Evolutionary conservation across 2,888 invertebrate species (phyloP).

Genomic region (Eulithis testata): DNA sequence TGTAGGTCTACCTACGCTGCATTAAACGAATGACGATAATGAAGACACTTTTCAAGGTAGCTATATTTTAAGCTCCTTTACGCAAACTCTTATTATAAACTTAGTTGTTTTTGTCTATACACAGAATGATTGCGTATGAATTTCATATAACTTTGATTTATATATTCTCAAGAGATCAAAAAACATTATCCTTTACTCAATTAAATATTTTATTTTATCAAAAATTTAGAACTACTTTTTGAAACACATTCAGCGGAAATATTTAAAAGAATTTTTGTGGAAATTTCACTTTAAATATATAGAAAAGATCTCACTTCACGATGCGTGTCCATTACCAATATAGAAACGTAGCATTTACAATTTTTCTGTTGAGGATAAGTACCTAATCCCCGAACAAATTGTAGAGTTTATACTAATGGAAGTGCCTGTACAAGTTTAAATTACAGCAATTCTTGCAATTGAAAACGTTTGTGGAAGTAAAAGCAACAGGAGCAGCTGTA

Average conservation of each 20-base stretch:
- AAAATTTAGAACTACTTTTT: not conserved
- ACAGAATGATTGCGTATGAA: too few relatives aligned
- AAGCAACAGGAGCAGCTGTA: slow-evolving; percentile 58
- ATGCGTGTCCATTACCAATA: slow-evolving; percentile 34
- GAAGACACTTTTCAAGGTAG: slow-evolving; percentile 47
- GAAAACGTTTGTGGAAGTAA: slow-evolving; percentile 61
- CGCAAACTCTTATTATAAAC: too few relatives aligned
- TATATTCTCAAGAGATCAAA: not conserved
- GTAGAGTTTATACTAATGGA: slow-evolving; percentile 52
- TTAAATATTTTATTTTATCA: not conserved
- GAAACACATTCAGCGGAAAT: slow-evolving; percentile 13
- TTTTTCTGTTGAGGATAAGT: slow-evolving; percentile 36
- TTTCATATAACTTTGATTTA: too few relatives aligned
- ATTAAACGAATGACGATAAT: slow-evolving; percentile 64
- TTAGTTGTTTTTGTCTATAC: too few relatives aligned
- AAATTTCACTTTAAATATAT: slow-evolving; percentile 32
- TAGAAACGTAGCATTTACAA: slow-evolving; percentile 34
- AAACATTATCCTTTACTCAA: not conserved
- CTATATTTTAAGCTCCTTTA: slow-evolving; percentile 3
- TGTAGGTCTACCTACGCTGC: slow-evolving; percentile 55
- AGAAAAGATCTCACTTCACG: slow-evolving; percentile 32
- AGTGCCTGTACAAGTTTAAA: slow-evolving; percentile 60
- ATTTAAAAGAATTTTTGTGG: slow-evolving; percentile 31
- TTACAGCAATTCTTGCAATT: slow-evolving; percentile 63
- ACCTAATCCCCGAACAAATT: slow-evolving; percentile 46